Conservation (phyloP, 1,140 invertebrate genomes). For the Cephus cinctus region DNA sequence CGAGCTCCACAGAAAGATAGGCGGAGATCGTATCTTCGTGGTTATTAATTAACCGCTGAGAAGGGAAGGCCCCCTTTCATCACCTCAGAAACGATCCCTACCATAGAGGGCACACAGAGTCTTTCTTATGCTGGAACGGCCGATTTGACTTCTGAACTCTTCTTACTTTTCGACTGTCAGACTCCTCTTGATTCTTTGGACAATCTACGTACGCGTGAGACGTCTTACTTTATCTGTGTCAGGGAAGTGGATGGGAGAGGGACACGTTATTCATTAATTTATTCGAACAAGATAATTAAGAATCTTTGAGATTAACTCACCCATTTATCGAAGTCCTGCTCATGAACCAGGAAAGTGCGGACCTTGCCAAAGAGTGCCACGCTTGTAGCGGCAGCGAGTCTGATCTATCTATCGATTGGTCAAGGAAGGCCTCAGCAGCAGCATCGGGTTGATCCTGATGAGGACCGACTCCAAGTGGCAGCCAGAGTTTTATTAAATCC, state of each 20-base stretch:
- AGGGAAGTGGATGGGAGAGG: too few relatives aligned
- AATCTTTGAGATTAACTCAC: slow-evolving; percentile 55
- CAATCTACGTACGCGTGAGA: too few relatives aligned
- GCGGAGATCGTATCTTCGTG: slow-evolving; percentile 53
- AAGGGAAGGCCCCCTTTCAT: slow-evolving; percentile 54
- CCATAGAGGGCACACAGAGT: too few relatives aligned
- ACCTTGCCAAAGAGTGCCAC: slow-evolving; percentile 64
- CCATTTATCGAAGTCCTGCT: slow-evolving; percentile 74
- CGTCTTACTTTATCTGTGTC: too few relatives aligned
- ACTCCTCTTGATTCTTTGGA: too few relatives aligned
- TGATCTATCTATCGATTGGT: slow-evolving; percentile 62
- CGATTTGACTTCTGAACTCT: too few relatives aligned
- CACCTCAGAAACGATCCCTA: slow-evolving; percentile 48
- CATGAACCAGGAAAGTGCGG: slow-evolving; percentile 68
- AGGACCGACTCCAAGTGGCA: slow-evolving; percentile 50
- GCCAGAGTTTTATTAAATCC: slow-evolving; percentile 54
- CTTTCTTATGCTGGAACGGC: too few relatives aligned
- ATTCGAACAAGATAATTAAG: too few relatives aligned
- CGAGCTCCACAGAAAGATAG: slow-evolving; percentile 44
- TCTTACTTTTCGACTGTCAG: too few relatives aligned
- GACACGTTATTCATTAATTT: too few relatives aligned
- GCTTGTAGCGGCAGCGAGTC: slow-evolving; percentile 67
- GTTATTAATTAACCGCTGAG: slow-evolving; percentile 54
- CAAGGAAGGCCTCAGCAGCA: slow-evolving; percentile 65
- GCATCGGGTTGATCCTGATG: slow-evolving; percentile 55